Evolutionary conservation across 2,113 vertebrate species (phyloP).

Genomic region (Notothenia rossii): DNA sequence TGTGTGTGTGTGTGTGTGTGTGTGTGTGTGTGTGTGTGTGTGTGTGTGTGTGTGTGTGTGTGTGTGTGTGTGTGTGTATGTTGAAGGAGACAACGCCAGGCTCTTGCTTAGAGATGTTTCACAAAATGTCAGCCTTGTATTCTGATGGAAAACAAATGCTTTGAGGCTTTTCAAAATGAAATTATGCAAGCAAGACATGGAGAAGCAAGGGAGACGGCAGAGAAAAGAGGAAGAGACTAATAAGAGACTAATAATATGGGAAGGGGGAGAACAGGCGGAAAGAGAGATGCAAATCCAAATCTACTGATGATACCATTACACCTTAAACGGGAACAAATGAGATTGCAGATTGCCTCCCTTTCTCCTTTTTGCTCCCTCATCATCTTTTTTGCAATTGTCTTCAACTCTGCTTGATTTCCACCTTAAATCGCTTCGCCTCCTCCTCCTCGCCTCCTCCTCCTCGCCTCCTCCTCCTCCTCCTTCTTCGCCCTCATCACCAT

Average conservation of each 20-base stretch:
- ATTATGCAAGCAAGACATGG: constrained; percentile 17
- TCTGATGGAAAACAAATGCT: constrained; percentile 13
- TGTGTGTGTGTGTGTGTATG: neutral
- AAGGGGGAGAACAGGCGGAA: constrained; percentile 9
- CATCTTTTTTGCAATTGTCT: constrained; percentile 46
- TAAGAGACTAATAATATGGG: neutral
- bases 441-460: constrained; percentile 20
- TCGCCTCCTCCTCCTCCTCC: constrained; percentile 16
- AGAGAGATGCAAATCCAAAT: constrained; percentile 32
- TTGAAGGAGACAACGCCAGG: neutral
- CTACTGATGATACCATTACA: constrained; percentile 73
- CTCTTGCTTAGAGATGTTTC: constrained; percentile 22
- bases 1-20: constrained; percentile 22
- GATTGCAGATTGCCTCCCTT: constrained; percentile 59
- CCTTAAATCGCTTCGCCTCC: constrained; percentile 34
- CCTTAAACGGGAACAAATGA: constrained; percentile 77
- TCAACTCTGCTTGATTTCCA: constrained; percentile 47
- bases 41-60: constrained; percentile 14
- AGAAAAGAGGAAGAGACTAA: neutral
- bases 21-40: constrained; percentile 6
- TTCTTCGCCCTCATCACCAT: constrained; percentile 28
- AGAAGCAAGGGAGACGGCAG: neutral
- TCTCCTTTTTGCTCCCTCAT: constrained; percentile 25
- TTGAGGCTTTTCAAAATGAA: constrained; percentile 9
- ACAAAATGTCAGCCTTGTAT: constrained; percentile 9